Base-by-base conservation (phyloP, 2,888 invertebrate species). In the Poecilus cupreus region DNA sequence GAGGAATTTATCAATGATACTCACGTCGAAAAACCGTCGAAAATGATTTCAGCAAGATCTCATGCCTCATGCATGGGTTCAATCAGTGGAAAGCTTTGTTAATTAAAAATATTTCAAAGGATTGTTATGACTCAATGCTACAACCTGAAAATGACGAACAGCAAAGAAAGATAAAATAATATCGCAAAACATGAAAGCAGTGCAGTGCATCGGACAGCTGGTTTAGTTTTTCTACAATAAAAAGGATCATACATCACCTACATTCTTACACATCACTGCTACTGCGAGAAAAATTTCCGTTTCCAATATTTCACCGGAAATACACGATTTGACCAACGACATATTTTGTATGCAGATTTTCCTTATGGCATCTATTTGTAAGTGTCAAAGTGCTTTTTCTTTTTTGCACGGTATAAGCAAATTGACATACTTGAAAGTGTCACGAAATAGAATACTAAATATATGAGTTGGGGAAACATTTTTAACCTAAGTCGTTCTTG, bases 341-440 rank as follows among this genome's bases (percentile, higher is more conserved):
- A 37, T 68, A 68, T 68, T 68, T 68, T 68, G 32, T 68, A 68
- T 37, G 64, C 64, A 68, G 32, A 32, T 68, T 37, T 68, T 68
- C 20, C 18, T 68, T 32, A 68, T 68, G 37, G 16, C 32, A 32
- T 16, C 11, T 24, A 60, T 60, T 60, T 60, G 60, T 60, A 10
- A 6, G n/a, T 22, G 60, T 60, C 60, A 26, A 3, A 6, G 26
- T 24, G 60, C 11, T 60, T 60, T 60, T 13, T 22, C 32, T 32
- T 32, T 43, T 60, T 60, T 60, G 24, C n/a, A 6, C n/a, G 26
- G 26, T 5, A 60, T 24, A 60, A 26, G 26, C 60, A 60, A 60
- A 60, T 60, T 60, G 60, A 26, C 26, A 60, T 13, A 24, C 60
- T 60, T 24, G 60, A 60, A 26, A 20, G 22, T 60, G 6, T 24